Conservation (phyloP, 2,888 invertebrate genomes). For the Lysandra coridon region DNA sequence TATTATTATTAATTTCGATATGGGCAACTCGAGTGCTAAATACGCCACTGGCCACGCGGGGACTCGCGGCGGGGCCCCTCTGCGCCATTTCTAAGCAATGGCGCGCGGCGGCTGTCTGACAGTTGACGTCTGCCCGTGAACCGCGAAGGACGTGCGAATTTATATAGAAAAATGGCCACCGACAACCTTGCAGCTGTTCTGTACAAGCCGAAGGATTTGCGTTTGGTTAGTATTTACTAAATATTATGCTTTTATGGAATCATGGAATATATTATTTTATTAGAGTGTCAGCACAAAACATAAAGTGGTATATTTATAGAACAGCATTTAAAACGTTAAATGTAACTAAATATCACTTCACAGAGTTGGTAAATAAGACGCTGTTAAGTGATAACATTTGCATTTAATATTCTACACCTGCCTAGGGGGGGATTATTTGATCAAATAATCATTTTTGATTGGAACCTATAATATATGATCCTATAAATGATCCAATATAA, state of each 20-base stretch:
- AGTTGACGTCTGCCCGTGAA: slow-evolving; percentile 8
- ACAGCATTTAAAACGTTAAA: not conserved
- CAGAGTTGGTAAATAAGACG: not conserved
- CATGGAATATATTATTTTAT: not conserved
- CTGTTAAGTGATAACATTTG: no score
- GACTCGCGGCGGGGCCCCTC: not conserved
- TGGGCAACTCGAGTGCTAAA: not conserved
- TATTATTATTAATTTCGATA: not conserved
- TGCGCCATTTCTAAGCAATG: not conserved
- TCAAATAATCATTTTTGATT: no score
- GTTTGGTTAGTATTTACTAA: slow-evolving; percentile 80
- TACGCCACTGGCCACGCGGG: slow-evolving; percentile 11
- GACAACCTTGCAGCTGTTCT: slow-evolving; percentile 89
- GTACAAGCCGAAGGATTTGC: slow-evolving; percentile 85
- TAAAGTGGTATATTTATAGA: not conserved
- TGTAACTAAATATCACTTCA: not conserved
- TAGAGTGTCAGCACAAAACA: not conserved
- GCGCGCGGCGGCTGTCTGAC: not conserved
- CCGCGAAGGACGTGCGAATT: slow-evolving; percentile 46
- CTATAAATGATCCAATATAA: no score
- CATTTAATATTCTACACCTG: no score
- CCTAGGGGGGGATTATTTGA: no score
- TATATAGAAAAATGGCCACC: slow-evolving; percentile 58
- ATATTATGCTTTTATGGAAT: not conserved
- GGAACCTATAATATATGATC: no score